Percentiles rank a stretch among this genome's conserved stretches.
Evolutionary conservation across 2,888 invertebrate genomes (phyloP).

Genomic region (Ashinkailepas kermadecensis): DNA sequence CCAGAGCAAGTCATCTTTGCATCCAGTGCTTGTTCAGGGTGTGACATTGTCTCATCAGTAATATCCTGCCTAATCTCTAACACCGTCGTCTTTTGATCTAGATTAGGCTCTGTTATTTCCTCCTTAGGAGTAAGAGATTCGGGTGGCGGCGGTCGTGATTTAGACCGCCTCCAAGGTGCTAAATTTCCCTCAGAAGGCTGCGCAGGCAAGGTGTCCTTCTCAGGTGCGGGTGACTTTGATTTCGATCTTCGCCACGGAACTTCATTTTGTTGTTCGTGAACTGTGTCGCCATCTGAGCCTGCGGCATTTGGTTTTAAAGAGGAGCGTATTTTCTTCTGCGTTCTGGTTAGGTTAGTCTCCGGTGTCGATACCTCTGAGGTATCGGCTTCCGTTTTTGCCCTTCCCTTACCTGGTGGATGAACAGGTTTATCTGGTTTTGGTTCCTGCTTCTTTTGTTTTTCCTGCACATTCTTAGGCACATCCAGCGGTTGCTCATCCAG

Average conservation of each 20-base stretch:
- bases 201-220: neutral
- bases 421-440: neutral
- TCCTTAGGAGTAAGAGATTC: neutral
- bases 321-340: neutral
- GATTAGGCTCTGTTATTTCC: no score
- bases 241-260: neutral
- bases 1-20: no score
- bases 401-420: no score
- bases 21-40: no score
- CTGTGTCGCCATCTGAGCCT: neutral
- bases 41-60: no score
- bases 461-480: neutral
- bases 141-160: neutral
- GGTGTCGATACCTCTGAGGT: neutral
- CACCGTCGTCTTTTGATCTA: no score
- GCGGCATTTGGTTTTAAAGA: neutral
- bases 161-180: neutral
- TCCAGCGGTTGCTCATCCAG: neutral
- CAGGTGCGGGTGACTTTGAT: neutral
- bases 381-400: no score
- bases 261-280: neutral
- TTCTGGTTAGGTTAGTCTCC: neutral
- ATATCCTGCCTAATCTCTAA: no score
- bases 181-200: neutral
- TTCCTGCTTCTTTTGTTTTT: neutral